Conservation (phyloP, 2,888 invertebrate genomes). For the Metopia argyrocephala region DNA sequence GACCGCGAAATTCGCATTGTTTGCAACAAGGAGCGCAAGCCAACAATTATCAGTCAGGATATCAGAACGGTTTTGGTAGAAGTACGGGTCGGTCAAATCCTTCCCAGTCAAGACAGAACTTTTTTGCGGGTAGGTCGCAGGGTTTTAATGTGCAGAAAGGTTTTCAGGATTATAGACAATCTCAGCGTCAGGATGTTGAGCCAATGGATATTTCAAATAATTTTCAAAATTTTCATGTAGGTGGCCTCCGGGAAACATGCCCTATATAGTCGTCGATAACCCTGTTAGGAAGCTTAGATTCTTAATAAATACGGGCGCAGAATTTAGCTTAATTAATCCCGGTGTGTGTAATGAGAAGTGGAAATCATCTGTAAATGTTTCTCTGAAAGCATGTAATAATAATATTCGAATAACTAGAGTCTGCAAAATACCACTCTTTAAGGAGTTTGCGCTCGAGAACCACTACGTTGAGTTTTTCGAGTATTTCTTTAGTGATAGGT, state of each 20-base stretch:
- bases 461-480: slow-evolving; percentile 37
- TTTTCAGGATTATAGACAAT: neutral
- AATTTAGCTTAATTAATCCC: neutral
- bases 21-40: neutral
- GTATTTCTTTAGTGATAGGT: slow-evolving; percentile 39
- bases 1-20: neutral
- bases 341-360: slow-evolving; percentile 17
- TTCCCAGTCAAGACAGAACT: neutral
- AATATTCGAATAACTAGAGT: neutral
- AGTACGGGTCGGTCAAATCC: neutral
- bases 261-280: too few relatives aligned
- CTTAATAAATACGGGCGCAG: slow-evolving; percentile 1
- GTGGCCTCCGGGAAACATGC: slow-evolving; percentile 22
- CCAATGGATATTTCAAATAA: slow-evolving; percentile 16
- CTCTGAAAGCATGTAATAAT: slow-evolving; percentile 11
- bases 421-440: slow-evolving; percentile 29
- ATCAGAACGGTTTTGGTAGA: neutral
- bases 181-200: too few relatives aligned
- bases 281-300: slow-evolving; percentile 13
- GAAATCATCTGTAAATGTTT: slow-evolving; percentile 16
- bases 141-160: neutral
- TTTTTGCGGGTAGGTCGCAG: neutral
- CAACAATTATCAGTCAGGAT: too few relatives aligned
- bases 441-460: slow-evolving; percentile 17
- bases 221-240: slow-evolving; percentile 18